Evolutionary conservation across 2,888 invertebrate species (phyloP).

Genomic region (Acanthosepion lycidas): DNA sequence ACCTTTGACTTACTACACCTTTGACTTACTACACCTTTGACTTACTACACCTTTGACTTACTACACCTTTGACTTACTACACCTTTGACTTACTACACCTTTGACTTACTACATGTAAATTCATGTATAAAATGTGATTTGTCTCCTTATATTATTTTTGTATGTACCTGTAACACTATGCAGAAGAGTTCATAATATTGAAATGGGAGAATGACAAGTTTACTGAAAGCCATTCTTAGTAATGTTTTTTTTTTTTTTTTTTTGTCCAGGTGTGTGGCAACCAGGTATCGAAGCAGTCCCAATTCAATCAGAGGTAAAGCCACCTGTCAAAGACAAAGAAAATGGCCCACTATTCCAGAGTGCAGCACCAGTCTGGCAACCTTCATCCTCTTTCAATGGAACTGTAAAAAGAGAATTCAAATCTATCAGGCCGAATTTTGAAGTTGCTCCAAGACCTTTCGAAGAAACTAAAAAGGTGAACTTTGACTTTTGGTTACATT

Average conservation of each 20-base stretch:
- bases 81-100: too few relatives aligned
- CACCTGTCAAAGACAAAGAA: background rate
- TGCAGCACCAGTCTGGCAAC: constrained; percentile 64
- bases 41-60: too few relatives aligned
- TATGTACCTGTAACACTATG: too few relatives aligned
- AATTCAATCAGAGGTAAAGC: background rate
- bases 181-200: too few relatives aligned
- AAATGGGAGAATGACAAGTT: background rate
- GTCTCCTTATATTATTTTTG: too few relatives aligned
- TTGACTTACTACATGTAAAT: too few relatives aligned
- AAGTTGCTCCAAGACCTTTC: background rate
- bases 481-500: background rate
- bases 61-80: too few relatives aligned
- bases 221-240: background rate
- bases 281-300: constrained; percentile 49
- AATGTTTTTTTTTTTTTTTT: background rate
- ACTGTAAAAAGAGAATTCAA: constrained; percentile 62
- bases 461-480: background rate
- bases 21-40: too few relatives aligned
- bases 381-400: constrained; percentile 56
- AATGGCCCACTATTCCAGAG: constrained; percentile 56
- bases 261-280: constrained; percentile 53
- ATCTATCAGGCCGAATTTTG: constrained; percentile 57
- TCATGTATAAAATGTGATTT: too few relatives aligned
- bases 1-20: too few relatives aligned